These are phyloP conservation scores for Peucedramus taeniatus DNA, from an alignment of 2,113 vertebrate species.

Conservation along the genomic window DNA sequence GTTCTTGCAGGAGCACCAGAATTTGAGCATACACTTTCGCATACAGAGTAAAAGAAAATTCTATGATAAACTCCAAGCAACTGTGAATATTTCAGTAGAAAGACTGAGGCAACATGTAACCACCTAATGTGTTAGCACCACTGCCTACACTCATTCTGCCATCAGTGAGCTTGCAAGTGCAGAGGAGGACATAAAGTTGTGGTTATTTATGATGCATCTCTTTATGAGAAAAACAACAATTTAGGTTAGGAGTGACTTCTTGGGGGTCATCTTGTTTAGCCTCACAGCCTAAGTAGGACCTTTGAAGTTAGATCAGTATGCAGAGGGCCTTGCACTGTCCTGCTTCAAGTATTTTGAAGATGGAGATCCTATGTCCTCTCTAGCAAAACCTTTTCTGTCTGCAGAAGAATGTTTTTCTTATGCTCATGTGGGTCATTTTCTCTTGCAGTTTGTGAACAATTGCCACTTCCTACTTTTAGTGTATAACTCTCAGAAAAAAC, in stretches of 20 bases:
- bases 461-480: neutral
- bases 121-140: neutral
- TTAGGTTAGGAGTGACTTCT: neutral
- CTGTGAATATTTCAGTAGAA: neutral
- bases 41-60: neutral
- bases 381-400: neutral
- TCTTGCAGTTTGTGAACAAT: neutral
- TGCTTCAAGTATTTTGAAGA: neutral
- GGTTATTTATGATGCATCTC: neutral
- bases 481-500: neutral
- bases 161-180: neutral
- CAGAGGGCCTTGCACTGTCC: neutral
- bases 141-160: neutral
- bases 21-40: neutral
- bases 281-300: neutral
- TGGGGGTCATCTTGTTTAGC: neutral
- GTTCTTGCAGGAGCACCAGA: neutral
- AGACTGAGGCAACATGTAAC: neutral
- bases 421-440: rapidly evolving
- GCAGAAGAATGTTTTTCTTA: neutral
- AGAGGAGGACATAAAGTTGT: neutral
- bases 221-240: neutral
- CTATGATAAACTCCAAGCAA: neutral
- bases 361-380: neutral
- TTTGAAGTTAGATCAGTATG: neutral